Evolutionary conservation across 1,140 invertebrate genomes (phyloP).

Genomic region (Globodera rostochiensis): DNA sequence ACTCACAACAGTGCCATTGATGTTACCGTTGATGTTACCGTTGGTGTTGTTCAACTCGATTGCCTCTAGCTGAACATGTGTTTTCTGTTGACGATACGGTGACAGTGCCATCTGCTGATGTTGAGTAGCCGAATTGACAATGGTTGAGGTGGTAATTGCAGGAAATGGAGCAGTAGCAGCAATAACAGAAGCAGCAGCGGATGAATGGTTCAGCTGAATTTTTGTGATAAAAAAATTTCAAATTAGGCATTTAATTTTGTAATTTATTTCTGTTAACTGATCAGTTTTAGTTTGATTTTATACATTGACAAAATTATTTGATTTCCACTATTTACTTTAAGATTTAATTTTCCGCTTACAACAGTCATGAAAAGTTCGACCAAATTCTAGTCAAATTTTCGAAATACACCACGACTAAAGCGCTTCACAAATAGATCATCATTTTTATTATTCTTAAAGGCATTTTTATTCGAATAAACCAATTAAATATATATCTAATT

Average conservation of each 20-base stretch:
- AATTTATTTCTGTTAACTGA: background rate
- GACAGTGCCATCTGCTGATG: constrained; percentile 3
- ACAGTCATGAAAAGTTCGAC: background rate
- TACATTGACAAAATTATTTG: too few relatives aligned
- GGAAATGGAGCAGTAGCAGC: background rate
- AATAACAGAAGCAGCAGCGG: background rate
- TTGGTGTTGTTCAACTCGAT: constrained; percentile 3
- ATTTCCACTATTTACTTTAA: background rate
- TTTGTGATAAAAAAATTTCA: background rate
- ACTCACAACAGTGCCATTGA: background rate
- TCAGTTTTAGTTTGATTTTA: too few relatives aligned
- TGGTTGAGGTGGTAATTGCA: background rate
- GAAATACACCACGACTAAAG: background rate
- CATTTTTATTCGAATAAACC: background rate
- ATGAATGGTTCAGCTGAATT: background rate
- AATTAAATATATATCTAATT: too few relatives aligned
- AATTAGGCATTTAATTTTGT: background rate
- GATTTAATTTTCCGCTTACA: background rate
- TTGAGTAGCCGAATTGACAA: background rate
- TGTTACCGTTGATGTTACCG: background rate
- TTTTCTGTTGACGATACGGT: background rate
- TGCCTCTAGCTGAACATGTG: background rate
- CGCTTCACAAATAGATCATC: background rate
- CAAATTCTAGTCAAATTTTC: background rate
- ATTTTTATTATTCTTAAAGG: background rate